Conservation (phyloP, 2,113 vertebrate species). For the Agelaius phoeniceus region DNA sequence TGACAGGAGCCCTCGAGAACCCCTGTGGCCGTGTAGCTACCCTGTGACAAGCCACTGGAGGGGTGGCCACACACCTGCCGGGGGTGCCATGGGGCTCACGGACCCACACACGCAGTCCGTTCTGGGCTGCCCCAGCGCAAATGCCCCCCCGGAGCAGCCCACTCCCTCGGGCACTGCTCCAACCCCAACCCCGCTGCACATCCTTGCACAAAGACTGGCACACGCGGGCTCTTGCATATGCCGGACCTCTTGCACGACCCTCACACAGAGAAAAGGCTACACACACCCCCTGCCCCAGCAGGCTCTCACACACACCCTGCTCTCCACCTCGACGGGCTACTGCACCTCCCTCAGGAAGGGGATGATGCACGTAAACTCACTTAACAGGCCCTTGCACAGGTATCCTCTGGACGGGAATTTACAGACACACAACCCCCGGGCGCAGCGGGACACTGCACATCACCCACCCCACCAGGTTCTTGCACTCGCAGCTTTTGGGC, state of each 20-base stretch:
- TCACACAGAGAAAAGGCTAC: neutral
- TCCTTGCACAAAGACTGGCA: neutral
- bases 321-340: neutral
- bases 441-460: neutral
- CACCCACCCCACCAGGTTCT: neutral
- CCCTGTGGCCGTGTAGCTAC: neutral
- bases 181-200: neutral
- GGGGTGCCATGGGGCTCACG: neutral
- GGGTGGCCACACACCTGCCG: neutral
- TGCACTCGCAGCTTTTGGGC: neutral
- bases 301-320: neutral
- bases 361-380: neutral
- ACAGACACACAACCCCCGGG: accelerated
- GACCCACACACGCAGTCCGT: accelerated
- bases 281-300: neutral
- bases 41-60: neutral
- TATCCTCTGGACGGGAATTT: neutral
- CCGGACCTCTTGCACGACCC: neutral
- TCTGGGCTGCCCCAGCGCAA: neutral
- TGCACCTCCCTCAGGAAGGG: neutral
- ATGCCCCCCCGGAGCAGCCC: neutral
- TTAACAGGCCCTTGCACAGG: neutral
- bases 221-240: neutral
- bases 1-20: neutral
- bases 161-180: neutral